Base-by-base conservation (phyloP, 35 echinoderm and acorn worm genomes). In the Apostichopus japonicus region DNA sequence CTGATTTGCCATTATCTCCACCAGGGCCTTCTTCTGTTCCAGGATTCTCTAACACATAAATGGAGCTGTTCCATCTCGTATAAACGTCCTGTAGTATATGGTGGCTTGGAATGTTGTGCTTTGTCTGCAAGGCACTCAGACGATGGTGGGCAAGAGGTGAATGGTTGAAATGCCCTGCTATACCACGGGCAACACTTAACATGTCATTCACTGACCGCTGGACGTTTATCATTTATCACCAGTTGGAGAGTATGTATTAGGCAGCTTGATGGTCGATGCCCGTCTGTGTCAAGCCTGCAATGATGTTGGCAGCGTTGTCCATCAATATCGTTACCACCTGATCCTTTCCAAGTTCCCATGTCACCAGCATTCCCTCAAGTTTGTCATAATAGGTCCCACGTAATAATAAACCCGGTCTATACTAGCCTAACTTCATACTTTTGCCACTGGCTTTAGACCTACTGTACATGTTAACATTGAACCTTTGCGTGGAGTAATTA, bases 21-120 rank as follows among this genome's bases (percentile, higher is more conserved):
- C 92, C 10, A 93, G 57, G 17, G 81, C 53, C 27, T 15, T 17
- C 22, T 93, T 93, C 53, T 93, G 92, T 71, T 93, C 92, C 0
- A 70, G n/a, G 14, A 87, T 70, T 25, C 82, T 73, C 24, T 6
- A 87, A 33, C 92, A 87, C 86, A 63, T 93, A 93, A 61, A 10
- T 7, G 0, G 24, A 80, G 55, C 70, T 93, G 55, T 93, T 93
- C 92, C 80, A 93, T 17, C 81, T 23, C 9, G 65, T 86, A 11
- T 61, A 19, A 22, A 93, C 81, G 51, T 87, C 92, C 55, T 93
- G 92, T 6, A 93, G 25, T 19, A 87, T 71, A 6, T 76, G 52
- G 92, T 93, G 92, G 55, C 86, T 58, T 10, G 24, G 2, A 24
- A 87, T 4, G 58, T 65, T 56, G 57, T 87, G 83, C 55, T 56